These are phyloP conservation scores for Microtus montanus DNA, from an alignment of 2,113 vertebrate genomes.

Conservation along the genomic window DNA sequence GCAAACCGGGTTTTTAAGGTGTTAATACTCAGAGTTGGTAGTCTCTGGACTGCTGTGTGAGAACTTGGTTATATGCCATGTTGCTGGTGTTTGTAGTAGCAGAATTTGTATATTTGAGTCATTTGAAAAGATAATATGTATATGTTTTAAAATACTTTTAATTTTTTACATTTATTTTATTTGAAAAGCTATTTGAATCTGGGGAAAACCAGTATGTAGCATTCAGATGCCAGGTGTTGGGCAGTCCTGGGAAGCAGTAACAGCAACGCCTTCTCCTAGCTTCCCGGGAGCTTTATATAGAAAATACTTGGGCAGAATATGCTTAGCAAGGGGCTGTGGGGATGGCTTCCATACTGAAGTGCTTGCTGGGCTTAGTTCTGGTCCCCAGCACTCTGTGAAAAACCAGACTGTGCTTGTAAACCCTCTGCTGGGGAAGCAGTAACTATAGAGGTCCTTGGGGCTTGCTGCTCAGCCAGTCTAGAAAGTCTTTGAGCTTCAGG, in stretches of 20 bases:
- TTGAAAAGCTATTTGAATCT: not conserved
- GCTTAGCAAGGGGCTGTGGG: not conserved
- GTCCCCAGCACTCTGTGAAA: not conserved
- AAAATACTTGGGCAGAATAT: not conserved
- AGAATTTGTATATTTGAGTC: conserved; percentile 21
- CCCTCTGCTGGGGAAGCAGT: not conserved
- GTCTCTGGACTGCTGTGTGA: not conserved
- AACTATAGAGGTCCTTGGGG: not conserved
- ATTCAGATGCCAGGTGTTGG: not conserved
- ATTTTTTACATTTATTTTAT: not conserved
- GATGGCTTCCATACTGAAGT: not conserved
- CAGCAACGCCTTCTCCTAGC: not conserved
- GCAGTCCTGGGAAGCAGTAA: not conserved
- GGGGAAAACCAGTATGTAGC: not conserved
- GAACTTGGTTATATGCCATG: not conserved
- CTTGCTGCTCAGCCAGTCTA: not conserved
- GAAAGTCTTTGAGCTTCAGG: not conserved
- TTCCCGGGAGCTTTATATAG: not conserved
- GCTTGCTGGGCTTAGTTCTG: not conserved
- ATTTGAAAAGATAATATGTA: not conserved
- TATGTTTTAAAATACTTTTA: not conserved
- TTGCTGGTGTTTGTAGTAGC: not conserved
- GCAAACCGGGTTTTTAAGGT: not conserved
- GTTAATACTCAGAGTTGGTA: not conserved
- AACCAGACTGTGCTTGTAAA: not conserved